A percentile compares a stretch with the other conserved stretches of the same genome.
These are phyloP conservation scores for Heliconius himera DNA, from an alignment of 1,140 invertebrate genomes.

Conservation along the genomic window DNA sequence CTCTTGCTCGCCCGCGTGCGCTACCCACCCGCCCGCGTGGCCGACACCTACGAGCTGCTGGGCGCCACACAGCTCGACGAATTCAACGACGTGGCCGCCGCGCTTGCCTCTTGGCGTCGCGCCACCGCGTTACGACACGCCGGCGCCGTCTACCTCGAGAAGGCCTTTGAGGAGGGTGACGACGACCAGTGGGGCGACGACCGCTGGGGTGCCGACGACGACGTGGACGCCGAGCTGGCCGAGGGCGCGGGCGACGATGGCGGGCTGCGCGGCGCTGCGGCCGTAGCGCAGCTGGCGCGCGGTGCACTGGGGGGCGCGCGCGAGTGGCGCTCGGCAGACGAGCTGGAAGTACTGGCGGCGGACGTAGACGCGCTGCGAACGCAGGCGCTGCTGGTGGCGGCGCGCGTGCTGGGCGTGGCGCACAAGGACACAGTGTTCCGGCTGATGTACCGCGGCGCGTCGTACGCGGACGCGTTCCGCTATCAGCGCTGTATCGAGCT, in stretches of 20 bases:
- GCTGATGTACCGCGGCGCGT: constrained; percentile 87
- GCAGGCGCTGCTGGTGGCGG: constrained; percentile 91
- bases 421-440: constrained; percentile 95
- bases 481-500: constrained; percentile 93
- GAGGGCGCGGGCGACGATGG: constrained; percentile 47
- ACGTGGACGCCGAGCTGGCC: constrained; percentile 34
- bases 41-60: constrained; percentile 92
- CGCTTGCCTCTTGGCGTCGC: constrained; percentile 86
- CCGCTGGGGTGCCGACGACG: constrained; percentile 31
- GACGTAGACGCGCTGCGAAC: constrained; percentile 91
- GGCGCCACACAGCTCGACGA: constrained; percentile 92
- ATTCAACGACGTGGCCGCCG: constrained; percentile 87
- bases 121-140: constrained; percentile 82
- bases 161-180: neutral
- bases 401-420: constrained; percentile 89
- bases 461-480: constrained; percentile 92
- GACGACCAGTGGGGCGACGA: constrained; percentile 60
- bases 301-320: constrained; percentile 84
- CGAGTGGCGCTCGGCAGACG: constrained; percentile 88
- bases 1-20: constrained; percentile 85
- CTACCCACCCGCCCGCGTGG: constrained; percentile 86
- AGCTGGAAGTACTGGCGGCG: constrained; percentile 85
- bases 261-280: constrained; percentile 56
- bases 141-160: constrained; percentile 41
- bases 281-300: constrained; percentile 69